Evolutionary conservation across 1,140 invertebrate species (phyloP).

Genomic region (Dendroctonus valens): DNA sequence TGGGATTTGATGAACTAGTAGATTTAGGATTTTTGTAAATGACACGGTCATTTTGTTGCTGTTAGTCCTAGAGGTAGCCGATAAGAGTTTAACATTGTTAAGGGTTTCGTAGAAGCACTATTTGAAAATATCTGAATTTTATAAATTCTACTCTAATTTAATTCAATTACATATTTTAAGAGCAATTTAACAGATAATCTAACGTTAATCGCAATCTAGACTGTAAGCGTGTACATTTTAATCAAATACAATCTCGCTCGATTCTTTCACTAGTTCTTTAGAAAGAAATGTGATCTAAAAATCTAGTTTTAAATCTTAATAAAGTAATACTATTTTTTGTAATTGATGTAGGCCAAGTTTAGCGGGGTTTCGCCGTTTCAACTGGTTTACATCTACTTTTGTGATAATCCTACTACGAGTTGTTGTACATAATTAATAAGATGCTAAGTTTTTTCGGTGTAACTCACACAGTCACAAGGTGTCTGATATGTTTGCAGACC

Average conservation of each 20-base stretch:
- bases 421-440: too few species aligned
- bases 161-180: background rate
- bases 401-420: too few species aligned
- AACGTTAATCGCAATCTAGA: too few species aligned
- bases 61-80: background rate
- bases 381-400: too few species aligned
- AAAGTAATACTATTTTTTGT: slow-evolving; percentile 21
- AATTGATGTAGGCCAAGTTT: slow-evolving; percentile 16
- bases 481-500: too few species aligned
- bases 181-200: too few species aligned
- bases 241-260: slow-evolving; percentile 27
- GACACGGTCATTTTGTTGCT: background rate
- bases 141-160: background rate
- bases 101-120: background rate
- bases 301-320: slow-evolving; percentile 12
- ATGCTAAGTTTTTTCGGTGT: too few species aligned
- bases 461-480: too few species aligned
- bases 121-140: slow-evolving; percentile 1
- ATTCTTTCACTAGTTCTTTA: slow-evolving; percentile 32
- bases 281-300: slow-evolving; percentile 30
- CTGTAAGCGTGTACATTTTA: slow-evolving; percentile 6
- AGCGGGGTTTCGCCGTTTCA: too few species aligned
- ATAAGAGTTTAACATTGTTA: slow-evolving; percentile 3
- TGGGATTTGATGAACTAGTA: slow-evolving; percentile 31
- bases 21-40: background rate